phyloP scores from a whole-genome alignment of 2,797 vertebrate genomes.

The Aeoliscus strigatus region DNA sequence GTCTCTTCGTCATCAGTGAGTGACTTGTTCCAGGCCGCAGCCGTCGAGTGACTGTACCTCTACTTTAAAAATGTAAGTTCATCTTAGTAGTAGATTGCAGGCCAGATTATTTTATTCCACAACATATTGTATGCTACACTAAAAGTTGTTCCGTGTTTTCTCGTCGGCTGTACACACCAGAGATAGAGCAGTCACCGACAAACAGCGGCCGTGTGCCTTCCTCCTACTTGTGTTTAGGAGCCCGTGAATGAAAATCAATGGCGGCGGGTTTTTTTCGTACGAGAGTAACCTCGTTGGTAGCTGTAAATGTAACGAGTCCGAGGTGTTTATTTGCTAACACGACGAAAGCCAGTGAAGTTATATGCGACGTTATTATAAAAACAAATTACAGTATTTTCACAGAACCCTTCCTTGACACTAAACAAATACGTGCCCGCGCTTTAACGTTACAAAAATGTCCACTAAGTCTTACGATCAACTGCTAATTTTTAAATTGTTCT shows the following conservation, averaged over 20 bases:
- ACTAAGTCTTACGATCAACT: too few relatives aligned
- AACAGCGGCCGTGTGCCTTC: not conserved
- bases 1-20: conserved; percentile 36
- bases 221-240: conserved; percentile 24
- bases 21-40: conserved; percentile 35
- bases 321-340: not conserved
- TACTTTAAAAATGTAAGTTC: conserved; percentile 56
- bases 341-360: too few relatives aligned
- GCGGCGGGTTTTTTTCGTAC: conserved; percentile 22
- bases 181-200: not conserved
- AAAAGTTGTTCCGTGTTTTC: fast-evolving
- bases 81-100: fast-evolving
- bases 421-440: too few relatives aligned
- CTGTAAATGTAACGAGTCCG: not conserved
- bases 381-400: too few relatives aligned
- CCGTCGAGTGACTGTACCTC: not conserved
- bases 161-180: fast-evolving
- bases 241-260: conserved; percentile 45
- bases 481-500: too few relatives aligned
- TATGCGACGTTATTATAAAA: too few relatives aligned
- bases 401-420: too few relatives aligned
- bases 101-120: fast-evolving
- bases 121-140: fast-evolving
- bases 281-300: not conserved
- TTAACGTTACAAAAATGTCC: too few relatives aligned